A percentile compares a stretch with the other conserved stretches of the same genome.
These are phyloP conservation scores for Chunga burmeisteri DNA, from an alignment of 2,113 vertebrate species.

Conservation along the genomic window DNA sequence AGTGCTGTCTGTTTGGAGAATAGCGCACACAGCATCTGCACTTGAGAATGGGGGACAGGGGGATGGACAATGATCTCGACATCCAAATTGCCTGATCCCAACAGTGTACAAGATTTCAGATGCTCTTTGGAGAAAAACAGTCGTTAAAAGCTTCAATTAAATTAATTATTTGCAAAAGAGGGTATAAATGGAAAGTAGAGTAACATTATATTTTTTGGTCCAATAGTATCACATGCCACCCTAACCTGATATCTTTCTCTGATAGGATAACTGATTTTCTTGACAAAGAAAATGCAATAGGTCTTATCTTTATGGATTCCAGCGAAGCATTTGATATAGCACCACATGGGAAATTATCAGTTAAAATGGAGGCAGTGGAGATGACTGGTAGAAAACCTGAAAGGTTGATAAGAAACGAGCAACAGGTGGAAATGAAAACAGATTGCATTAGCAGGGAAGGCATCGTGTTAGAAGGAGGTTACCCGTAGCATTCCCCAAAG, in stretches of 20 bases:
- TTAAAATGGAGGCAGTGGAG: not conserved
- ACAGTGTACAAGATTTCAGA: not conserved
- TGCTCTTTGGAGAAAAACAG: not conserved
- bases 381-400: slow-evolving; percentile 14
- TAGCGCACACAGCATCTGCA: not conserved
- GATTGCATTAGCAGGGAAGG: not conserved
- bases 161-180: not conserved
- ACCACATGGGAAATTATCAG: slow-evolving; percentile 45
- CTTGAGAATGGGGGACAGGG: not conserved
- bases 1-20: not conserved
- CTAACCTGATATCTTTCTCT: not conserved
- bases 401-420: not conserved
- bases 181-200: not conserved
- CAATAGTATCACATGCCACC: fast-evolving
- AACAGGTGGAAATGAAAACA: slow-evolving; percentile 15
- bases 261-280: slow-evolving; percentile 2
- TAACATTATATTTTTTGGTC: not conserved
- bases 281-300: slow-evolving; percentile 3
- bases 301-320: slow-evolving; percentile 23
- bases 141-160: not conserved
- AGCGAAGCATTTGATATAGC: not conserved
- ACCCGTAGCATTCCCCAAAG: not conserved
- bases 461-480: not conserved
- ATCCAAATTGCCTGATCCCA: not conserved
- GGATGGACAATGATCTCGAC: not conserved